These are phyloP conservation scores for Caenorhabditis macrosperma DNA, from an alignment of 2,888 invertebrate genomes.

Conservation along the genomic window DNA sequence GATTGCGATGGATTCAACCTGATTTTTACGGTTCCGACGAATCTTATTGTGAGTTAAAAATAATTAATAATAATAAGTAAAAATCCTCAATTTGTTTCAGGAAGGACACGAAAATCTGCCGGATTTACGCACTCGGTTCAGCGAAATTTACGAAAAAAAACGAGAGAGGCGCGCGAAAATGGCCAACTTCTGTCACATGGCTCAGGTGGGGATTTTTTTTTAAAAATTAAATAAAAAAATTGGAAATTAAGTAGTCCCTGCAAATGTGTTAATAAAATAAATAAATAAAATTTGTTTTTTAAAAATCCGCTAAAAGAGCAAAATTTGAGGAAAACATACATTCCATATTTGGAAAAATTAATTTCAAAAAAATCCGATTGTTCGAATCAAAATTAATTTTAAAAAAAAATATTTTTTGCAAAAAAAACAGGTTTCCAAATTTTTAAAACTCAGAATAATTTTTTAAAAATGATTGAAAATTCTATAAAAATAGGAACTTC, in stretches of 20 bases:
- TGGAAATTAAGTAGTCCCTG: not conserved
- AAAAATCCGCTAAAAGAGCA: not conserved
- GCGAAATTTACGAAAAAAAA: not conserved
- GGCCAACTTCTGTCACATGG: not conserved
- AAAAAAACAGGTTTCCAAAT: not conserved
- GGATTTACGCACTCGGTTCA: not conserved
- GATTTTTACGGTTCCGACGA: constrained; percentile 9
- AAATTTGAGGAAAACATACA: too few relatives aligned
- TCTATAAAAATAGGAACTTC: too few relatives aligned
- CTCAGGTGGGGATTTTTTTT: not conserved
- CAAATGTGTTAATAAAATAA: not conserved
- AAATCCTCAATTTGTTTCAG: not conserved
- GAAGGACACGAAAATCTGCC: not conserved
- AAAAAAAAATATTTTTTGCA: too few relatives aligned
- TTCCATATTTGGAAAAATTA: too few relatives aligned
- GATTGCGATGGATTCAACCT: not conserved
- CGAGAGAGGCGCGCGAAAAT: not conserved
- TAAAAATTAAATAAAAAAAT: not conserved
- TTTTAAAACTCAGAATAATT: not conserved
- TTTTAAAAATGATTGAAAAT: not conserved
- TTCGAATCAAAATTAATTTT: too few relatives aligned
- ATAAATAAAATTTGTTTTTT: not conserved
- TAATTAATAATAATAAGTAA: not conserved
- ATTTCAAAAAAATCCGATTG: too few relatives aligned
- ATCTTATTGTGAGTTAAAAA: not conserved